Conservation (phyloP, 2,888 invertebrate species). For the Achlya flavicornis region DNA sequence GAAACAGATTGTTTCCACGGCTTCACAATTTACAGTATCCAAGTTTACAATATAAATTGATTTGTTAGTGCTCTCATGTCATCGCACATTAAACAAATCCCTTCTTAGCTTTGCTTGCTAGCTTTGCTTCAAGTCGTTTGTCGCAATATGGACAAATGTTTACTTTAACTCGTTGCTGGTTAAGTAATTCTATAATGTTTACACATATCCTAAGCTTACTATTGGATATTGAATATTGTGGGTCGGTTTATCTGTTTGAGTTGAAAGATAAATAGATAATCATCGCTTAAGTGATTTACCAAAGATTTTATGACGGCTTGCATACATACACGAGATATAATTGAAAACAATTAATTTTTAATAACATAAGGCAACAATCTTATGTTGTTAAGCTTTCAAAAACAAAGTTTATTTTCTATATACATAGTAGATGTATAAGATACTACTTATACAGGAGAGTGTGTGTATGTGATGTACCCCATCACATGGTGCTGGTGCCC, state of each 20-base stretch:
- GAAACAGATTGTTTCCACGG: constrained; percentile 25
- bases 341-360: too few species aligned
- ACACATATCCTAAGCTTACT: constrained; percentile 31
- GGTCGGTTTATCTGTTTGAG: neutral
- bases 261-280: neutral
- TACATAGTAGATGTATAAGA: too few species aligned
- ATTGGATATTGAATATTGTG: constrained; percentile 22
- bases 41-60: constrained; percentile 24
- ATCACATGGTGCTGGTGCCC: too few species aligned
- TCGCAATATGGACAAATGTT: constrained; percentile 55
- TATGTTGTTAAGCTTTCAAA: too few species aligned
- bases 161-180: constrained; percentile 43
- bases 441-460: too few species aligned
- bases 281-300: neutral
- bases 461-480: too few species aligned
- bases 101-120: constrained; percentile 9
- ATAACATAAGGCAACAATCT: too few species aligned
- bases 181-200: constrained; percentile 45
- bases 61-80: constrained; percentile 30
- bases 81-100: constrained; percentile 28
- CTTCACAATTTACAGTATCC: constrained; percentile 22
- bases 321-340: too few species aligned
- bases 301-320: too few species aligned
- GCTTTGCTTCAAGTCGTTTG: constrained; percentile 35
- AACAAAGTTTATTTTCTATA: too few species aligned